Evolutionary conservation across 2,888 invertebrate genomes (phyloP).

Genomic region (Lasioglossum marginatum): DNA sequence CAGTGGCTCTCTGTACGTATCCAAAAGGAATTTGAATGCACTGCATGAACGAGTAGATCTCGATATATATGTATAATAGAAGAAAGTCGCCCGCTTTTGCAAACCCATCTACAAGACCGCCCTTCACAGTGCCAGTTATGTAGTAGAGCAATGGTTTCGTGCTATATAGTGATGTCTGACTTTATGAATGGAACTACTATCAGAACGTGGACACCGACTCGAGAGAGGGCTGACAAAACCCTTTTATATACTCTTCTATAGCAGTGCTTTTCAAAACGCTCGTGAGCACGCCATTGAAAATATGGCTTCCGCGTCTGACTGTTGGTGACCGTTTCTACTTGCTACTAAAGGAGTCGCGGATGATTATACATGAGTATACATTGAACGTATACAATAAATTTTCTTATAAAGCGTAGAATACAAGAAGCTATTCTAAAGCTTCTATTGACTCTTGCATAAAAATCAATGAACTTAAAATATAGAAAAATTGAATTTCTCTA

Average conservation of each 20-base stretch:
- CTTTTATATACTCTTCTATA: constrained; percentile 21
- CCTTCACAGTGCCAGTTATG: constrained; percentile 64
- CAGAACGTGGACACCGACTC: constrained; percentile 33
- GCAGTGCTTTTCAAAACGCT: constrained; percentile 43
- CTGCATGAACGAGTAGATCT: constrained; percentile 57
- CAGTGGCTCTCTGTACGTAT: constrained; percentile 32
- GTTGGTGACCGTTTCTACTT: neutral
- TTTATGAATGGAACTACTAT: constrained; percentile 43
- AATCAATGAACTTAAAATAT: neutral
- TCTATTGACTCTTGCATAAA: neutral
- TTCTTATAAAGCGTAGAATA: neutral
- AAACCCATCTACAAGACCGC: constrained; percentile 58
- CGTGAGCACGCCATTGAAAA: neutral
- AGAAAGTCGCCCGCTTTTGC: constrained; percentile 57
- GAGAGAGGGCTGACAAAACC: constrained; percentile 20
- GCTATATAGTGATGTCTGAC: constrained; percentile 63
- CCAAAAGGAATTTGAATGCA: constrained; percentile 52
- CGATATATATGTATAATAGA: constrained; percentile 60
- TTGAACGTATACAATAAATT: neutral
- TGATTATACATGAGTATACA: too few species aligned
- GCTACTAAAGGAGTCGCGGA: neutral
- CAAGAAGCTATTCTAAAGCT: neutral
- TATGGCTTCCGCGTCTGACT: neutral
- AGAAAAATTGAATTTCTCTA: neutral
- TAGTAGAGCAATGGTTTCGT: constrained; percentile 70